Base-by-base conservation (phyloP, 2,888 invertebrate species). In the Conistra vaccinii region DNA sequence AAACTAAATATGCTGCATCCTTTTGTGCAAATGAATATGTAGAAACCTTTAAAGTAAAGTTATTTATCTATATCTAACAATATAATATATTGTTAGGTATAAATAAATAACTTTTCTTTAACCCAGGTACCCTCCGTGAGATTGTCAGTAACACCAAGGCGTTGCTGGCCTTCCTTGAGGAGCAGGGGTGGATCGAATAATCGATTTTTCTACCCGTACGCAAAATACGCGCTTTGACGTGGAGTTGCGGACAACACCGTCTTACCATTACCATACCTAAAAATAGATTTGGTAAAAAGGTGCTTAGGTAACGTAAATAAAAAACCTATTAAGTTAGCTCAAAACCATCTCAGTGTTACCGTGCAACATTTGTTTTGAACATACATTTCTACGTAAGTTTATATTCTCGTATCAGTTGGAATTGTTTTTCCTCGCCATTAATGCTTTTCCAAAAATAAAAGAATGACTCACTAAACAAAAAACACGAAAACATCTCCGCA, bases 401-500 rank as follows among this genome's bases (percentile, higher is more conserved):
- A 62, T 80, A 62, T 39, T 55, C 53, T 17, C 23, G 23, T 48
- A 20, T 66, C 32, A 48, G n/a, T 57, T n/a, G 1, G 5, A 39
- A 67, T 29, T 35, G 42, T 29, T 53, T 57, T 73, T 35, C 39
- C 57, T 12, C 7, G 23, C 45, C 71, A 61, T 65, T 84, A 70
- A 35, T 51, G 26, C 55, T 63, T 57, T 74, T 48, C 45, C 20
- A 45, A 57, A 74, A 84, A 78, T 65, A 78, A 83, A 62, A 62
- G 10, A 58, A 17, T 58, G 32, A 68, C 53, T 69, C 23, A 45
- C 55, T 26, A 20, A 67, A 62, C 48, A 71, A 78, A 77, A 69
- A 73, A 62, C 68, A 82, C 42, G 35, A 70, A 69, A 78, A 71
- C 82, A 81, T 81, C 65, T 58, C 65, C 76, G 32, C 58, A 77